phyloP scores from a whole-genome alignment of 1,140 invertebrate species.

The Leptinotarsa texana region DNA sequence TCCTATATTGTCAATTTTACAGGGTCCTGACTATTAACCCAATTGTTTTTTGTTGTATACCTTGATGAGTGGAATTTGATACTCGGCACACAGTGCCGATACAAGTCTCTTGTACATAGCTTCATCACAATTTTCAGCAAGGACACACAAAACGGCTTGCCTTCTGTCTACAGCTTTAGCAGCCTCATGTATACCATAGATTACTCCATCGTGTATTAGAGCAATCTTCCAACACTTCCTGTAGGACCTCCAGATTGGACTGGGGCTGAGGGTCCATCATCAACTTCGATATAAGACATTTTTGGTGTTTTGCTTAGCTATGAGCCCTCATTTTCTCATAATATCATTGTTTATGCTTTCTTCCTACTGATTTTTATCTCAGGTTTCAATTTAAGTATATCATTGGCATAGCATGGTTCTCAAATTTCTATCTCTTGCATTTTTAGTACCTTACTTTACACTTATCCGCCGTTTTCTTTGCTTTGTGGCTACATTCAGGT shows the following conservation, averaged over 20 bases:
- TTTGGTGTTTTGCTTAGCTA: slow-evolving; percentile 46
- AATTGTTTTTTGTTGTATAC: slow-evolving; percentile 99
- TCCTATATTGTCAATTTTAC: slow-evolving; percentile 98
- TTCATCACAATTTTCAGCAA: slow-evolving; percentile 98
- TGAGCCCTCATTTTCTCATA: neutral
- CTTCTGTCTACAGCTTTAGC: slow-evolving; percentile 97
- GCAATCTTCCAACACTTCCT: slow-evolving; percentile 95
- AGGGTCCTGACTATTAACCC: slow-evolving; percentile 98
- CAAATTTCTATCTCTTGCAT: too few relatives aligned
- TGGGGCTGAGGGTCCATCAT: slow-evolving; percentile 65
- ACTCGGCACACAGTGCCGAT: slow-evolving; percentile 79
- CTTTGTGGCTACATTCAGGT: too few relatives aligned
- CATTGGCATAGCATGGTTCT: too few relatives aligned
- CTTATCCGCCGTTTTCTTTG: too few relatives aligned
- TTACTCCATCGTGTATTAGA: slow-evolving; percentile 91
- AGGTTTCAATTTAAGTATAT: too few relatives aligned
- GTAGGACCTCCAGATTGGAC: slow-evolving; percentile 70
- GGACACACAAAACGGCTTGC: slow-evolving; percentile 92
- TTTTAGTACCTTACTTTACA: too few relatives aligned
- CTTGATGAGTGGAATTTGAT: slow-evolving; percentile 95
- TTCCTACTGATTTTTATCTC: too few relatives aligned
- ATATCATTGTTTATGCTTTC: too few relatives aligned
- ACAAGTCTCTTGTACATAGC: slow-evolving; percentile 86
- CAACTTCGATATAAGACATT: slow-evolving; percentile 69
- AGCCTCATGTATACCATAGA: slow-evolving; percentile 94